phyloP scores from a whole-genome alignment of 2,888 invertebrate genomes.

The Nebria brevicollis region DNA sequence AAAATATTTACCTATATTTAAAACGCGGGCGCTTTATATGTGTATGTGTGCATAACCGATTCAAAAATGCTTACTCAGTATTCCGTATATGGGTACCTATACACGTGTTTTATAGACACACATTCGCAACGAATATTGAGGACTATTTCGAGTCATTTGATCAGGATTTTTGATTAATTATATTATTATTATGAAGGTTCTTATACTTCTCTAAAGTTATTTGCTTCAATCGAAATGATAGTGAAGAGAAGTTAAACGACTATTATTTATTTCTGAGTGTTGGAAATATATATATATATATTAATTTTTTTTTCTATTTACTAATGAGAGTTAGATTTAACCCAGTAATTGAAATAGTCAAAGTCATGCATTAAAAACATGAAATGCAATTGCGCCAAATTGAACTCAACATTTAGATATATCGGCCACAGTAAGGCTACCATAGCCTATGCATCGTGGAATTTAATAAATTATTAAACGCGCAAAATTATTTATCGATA shows the following conservation, averaged over 20 bases:
- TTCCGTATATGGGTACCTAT: not conserved
- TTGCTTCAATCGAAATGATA: too few species aligned
- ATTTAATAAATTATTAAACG: not conserved
- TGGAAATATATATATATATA: too few species aligned
- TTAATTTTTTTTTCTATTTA: too few species aligned
- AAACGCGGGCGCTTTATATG: conserved; percentile 17
- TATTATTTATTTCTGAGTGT: too few species aligned
- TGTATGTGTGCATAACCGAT: not conserved
- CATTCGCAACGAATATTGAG: not conserved
- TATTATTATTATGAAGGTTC: not conserved
- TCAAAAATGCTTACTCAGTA: conserved; percentile 38
- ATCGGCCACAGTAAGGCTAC: not conserved
- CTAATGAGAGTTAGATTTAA: too few species aligned
- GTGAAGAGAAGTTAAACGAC: too few species aligned
- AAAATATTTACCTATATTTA: conserved; percentile 46
- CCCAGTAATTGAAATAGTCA: not conserved
- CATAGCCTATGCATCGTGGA: not conserved
- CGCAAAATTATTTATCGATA: not conserved
- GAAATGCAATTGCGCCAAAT: conserved; percentile 9
- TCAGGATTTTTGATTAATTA: conserved; percentile 24
- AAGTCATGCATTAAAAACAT: conserved; percentile 27
- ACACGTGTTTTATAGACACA: conserved; percentile 24
- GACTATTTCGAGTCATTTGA: not conserved
- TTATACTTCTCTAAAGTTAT: too few species aligned
- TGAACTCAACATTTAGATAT: not conserved